A percentile compares a stretch with the other conserved stretches of the same genome.
Conservation (phyloP, 2,797 vertebrate species). For the Pangasius mekongensis region DNA sequence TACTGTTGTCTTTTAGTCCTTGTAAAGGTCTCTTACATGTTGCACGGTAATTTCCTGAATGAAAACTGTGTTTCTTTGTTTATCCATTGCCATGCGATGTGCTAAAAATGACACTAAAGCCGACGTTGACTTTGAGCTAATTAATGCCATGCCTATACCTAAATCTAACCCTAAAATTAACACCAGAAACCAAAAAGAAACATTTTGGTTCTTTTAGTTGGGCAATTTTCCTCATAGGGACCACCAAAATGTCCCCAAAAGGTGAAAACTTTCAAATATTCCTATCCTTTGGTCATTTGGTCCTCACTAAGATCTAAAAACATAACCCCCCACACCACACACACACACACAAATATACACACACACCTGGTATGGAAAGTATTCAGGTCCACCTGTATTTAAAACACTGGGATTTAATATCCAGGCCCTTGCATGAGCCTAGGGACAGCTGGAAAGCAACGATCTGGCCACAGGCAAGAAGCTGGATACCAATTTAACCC, state of each 20-base stretch:
- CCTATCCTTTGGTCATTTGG: neutral
- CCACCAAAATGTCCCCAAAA: neutral
- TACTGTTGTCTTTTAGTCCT: too few relatives aligned
- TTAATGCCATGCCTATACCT: neutral
- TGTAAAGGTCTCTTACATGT: too few relatives aligned
- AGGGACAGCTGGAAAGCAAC: constrained; percentile 28
- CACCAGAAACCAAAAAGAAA: neutral
- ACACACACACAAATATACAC: too few relatives aligned
- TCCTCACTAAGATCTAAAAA: neutral
- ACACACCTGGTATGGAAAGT: neutral
- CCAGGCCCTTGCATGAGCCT: constrained; percentile 2
- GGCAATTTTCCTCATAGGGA: neutral
- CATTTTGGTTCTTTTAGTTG: neutral
- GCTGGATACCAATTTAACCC: constrained; percentile 9
- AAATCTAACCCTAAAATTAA: neutral
- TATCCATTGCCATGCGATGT: too few relatives aligned
- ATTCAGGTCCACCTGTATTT: constrained; percentile 3
- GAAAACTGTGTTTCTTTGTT: too few relatives aligned
- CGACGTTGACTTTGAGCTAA: too few relatives aligned
- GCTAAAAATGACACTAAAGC: too few relatives aligned
- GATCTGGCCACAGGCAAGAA: constrained; percentile 37
- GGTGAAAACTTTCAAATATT: constrained; percentile 4
- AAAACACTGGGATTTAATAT: constrained; percentile 18
- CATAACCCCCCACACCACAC: neutral
- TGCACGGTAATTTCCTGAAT: too few relatives aligned